Evolutionary conservation across 2,797 vertebrate genomes (phyloP), one percentile per base, ranked within the genome.

Genomic region (Lophotriccus pileatus): DNA sequence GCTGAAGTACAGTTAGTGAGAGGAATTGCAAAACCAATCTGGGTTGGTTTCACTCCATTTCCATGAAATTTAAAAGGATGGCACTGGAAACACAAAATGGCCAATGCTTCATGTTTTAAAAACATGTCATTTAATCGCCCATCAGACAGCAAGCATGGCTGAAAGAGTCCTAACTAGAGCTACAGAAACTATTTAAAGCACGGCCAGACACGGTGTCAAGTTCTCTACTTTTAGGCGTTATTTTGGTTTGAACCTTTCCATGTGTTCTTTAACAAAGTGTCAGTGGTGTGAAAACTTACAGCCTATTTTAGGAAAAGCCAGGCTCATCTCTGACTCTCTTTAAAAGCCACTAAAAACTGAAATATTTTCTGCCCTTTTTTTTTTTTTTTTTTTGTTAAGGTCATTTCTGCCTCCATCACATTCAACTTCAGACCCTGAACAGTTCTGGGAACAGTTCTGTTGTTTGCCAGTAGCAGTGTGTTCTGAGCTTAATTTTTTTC

Each of bases 271-370:
- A 81, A 19, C 62, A 67, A 60, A 76, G 55, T 84, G 84, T 56
- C 21, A 72, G 56, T 13, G 22, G 19, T 91, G 87, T 80, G 93
- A 95, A 95, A 93, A 49, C 23, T 20, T 44, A 2, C 4, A 72
- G 73, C 24, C 58, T 88, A 93, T 94, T 95, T 96, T 76, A 78
- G 70, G 84, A 69, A 95, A 86, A 93, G 30, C 58, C 39, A 70
- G 36, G 18, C 81, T 90, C 92, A 84, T 82, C 84, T 76, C 78
- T 89, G 80, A 34, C 50, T 66, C 37, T 43, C 21, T 43, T 6
- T 36, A 77, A 74, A 90, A 88, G 41, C 59, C 74, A 64, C 1
- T 62, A 39, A 75, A 84, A 87, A 70, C 10, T 5, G 3, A 36
- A 66, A 50, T 47, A 30, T 32, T 60, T 86, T 64, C 41, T 67